phyloP scores from a whole-genome alignment of 2,113 vertebrate genomes.

The Leptobrachium leishanense region DNA sequence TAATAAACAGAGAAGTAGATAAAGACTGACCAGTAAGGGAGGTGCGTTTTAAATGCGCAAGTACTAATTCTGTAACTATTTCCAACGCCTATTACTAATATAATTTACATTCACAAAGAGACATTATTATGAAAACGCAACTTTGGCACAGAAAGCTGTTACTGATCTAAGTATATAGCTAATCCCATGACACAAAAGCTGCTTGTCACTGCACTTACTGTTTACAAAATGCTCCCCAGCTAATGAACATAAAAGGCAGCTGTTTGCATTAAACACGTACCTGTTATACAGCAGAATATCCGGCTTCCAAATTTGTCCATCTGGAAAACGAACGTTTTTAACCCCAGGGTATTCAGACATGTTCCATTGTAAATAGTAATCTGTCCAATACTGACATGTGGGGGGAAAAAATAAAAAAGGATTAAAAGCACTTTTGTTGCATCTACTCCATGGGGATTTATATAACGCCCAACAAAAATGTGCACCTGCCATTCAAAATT shows the following conservation, averaged over 20 bases:
- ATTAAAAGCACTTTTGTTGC: conserved; percentile 46
- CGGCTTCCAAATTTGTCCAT: conserved; percentile 89
- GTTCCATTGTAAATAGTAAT: conserved; percentile 88
- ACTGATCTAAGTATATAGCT: no score
- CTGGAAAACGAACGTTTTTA: conserved; percentile 83
- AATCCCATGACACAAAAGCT: no score
- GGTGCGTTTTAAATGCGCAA: no score
- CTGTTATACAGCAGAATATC: conserved; percentile 98
- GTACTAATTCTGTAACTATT: no score
- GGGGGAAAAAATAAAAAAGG: conserved; percentile 29
- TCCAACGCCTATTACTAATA: no score
- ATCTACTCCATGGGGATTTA: conserved; percentile 18
- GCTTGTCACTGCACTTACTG: no score
- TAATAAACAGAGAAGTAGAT: no score
- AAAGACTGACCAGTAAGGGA: no score
- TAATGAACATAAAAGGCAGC: not conserved
- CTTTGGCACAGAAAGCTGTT: no score
- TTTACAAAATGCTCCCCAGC: not conserved
- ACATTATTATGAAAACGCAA: no score
- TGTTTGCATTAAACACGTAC: conserved; percentile 61
- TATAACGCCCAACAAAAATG: conserved; percentile 27
- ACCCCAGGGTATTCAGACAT: conserved; percentile 82
- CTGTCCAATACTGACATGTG: conserved; percentile 81
- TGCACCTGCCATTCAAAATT: conserved; percentile 46
- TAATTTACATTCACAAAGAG: no score